Base-by-base conservation (phyloP, 2,888 invertebrate species). In the Melipona beecheii region DNA sequence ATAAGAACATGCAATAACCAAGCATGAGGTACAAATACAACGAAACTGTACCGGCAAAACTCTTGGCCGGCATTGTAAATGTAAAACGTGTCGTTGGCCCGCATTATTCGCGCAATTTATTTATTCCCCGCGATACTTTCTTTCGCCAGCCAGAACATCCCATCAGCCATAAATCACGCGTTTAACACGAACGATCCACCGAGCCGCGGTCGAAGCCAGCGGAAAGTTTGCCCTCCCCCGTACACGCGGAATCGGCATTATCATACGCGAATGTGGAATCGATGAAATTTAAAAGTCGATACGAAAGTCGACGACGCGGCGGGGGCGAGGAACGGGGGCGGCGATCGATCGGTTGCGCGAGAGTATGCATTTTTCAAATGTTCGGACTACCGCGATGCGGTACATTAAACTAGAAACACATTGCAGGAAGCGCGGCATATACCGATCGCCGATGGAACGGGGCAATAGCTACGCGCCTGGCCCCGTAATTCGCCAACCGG, bases 341-440 rank as follows among this genome's bases (percentile, higher is more conserved):
- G 13, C 49, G 64, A 85, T 85, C 83, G 85, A 83, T 85, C 81
- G 58, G 58, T 6, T 65, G 62, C 1, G 69, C 62, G 24, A 50
- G 24, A 21, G 75, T 68, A 84, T 85, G 83, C 83, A 87, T 87
- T 87, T 87, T 86, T 86, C 83, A 85, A 86, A 85, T 83, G 83
- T 83, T 81, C 85, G 75, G 43, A 60, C 68, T 68, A 79, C 81
- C 75, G 65, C 83, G 86, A 81, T 79, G 82, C 87, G 85, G 85
- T 80, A 82, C 87, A 87, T 87, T 85, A 82, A 85, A 83, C 85
- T 77, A 81, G 86, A 85, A 87, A 87, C 85, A 87, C 81, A 84
- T 85, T 75, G 87, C 80, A 62, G 84, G 76, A 76, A 85, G 69
- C 74, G 77, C 43, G 76, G 77, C 70, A 58, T 75, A 62, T 75